Base-by-base conservation (phyloP, 2,797 vertebrate species). In the Cottoperca gobio region DNA sequence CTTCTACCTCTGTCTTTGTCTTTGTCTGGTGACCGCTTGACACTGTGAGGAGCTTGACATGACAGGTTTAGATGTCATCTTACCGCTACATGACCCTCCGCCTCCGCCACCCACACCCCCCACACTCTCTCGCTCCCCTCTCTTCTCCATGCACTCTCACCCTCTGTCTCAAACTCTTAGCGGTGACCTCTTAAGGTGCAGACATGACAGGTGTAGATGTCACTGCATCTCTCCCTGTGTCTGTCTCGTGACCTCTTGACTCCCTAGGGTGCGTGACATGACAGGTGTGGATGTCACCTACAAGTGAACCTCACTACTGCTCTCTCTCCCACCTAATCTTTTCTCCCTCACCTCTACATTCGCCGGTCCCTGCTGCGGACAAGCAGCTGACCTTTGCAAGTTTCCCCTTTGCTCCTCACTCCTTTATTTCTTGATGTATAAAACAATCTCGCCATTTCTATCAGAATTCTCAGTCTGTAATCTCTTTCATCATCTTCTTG, bases 61-160 rank as follows among this genome's bases (percentile, higher is more conserved):
- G 90, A 90, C 87, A 88, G 84, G 86, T 85, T 88, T 82, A 85
- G 86, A 91, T 92, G 90, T 92, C 91, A 86, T 83, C 91, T 79
- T 17, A 54, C 79, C 63, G 45, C 79, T 79, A 82, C 73, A 53
- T 73, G 85, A 84, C 85, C 81, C 85, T 74, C 70, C 8, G 33
- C 81, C 85, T 74, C 70, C 8, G 33, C 57, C 23, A 12, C 55
- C 61, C 66, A 39, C 19, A 4, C 54, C 70, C 23, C 69, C 37
- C 23, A 0, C 5, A 9, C 80, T 28, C 59, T 24, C 63, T 71
- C 17, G 12, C 77, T 77, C 23, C 72, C 70, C 14, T 57, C 53
- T 58, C 68, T 67, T 17, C 67, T 61, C 58, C 24, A 1, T 62
- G 59, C 79, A 13, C 78, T 57, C 83, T 84, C 67, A 57, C 73